Conservation (phyloP, 2,888 invertebrate species). For the Falcaria lacertinaria region DNA sequence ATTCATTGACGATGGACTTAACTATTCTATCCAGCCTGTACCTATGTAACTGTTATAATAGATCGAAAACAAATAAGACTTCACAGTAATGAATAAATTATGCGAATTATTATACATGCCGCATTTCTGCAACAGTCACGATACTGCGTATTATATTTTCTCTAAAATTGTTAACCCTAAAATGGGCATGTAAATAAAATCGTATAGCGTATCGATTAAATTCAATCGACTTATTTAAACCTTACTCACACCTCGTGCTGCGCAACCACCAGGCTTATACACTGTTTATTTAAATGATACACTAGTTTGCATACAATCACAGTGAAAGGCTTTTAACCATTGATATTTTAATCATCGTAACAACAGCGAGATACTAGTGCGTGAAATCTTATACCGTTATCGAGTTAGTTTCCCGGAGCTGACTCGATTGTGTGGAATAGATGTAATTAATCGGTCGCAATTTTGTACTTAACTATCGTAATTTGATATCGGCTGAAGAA, state of each 20-base stretch:
- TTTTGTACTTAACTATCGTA: neutral
- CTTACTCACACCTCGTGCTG: conserved; percentile 20
- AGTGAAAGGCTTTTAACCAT: conserved; percentile 58
- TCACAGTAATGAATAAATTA: too few relatives aligned
- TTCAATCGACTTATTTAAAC: neutral
- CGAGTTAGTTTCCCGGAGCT: conserved; percentile 14
- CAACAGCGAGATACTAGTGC: conserved; percentile 49
- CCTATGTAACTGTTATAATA: too few relatives aligned
- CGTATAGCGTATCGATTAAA: neutral
- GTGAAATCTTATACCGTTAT: conserved; percentile 54
- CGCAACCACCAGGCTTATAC: conserved; percentile 33
- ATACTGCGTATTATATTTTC: neutral
- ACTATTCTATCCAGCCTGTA: too few relatives aligned
- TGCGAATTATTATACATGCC: neutral
- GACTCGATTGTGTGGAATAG: conserved; percentile 8
- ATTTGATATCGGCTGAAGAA: neutral
- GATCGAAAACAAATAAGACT: too few relatives aligned
- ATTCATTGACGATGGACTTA: too few relatives aligned
- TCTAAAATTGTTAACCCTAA: neutral
- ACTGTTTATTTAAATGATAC: conserved; percentile 46
- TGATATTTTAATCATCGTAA: conserved; percentile 69
- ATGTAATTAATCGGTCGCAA: neutral
- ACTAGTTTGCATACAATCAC: conserved; percentile 74
- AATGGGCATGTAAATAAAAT: neutral
- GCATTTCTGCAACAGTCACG: neutral